Evolutionary conservation across 2,888 invertebrate species (phyloP), one percentile per base, ranked within the genome.

Genomic region (Agrenia bidenticulata): DNA sequence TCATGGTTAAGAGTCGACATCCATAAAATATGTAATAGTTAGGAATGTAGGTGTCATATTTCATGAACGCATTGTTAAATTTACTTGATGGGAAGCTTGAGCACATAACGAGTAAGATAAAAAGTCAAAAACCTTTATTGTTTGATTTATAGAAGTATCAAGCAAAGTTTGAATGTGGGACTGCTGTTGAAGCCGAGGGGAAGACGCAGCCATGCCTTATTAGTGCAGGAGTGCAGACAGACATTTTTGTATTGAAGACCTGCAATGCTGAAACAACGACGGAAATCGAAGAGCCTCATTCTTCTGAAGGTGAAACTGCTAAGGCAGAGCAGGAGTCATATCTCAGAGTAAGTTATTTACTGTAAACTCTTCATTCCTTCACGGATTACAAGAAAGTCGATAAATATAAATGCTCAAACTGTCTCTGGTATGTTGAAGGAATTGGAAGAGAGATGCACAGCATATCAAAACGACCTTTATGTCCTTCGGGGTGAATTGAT

Each of bases 401-500:
- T 15, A 5, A 45, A 19, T 45, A 11, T 5, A 45, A 17, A 45
- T 15, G 5, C 19, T 45, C 4, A 11, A 39, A 19, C 15, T 45
- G 45, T 5, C 15, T 32, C 32, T 45, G 45, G 45, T 45, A 45
- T 45, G 27, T 21, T 15, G 24, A 26, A 73, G 73, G 76, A 76
- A 54, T 58, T 76, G 63, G 74, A 76, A 56, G 74, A 76, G 51
- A 68, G 74, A 32, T 76, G 76, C 51, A 61, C 54, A 26, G 72
- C 73, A 21, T 76, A 76, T 61, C 76, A 76, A 62, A 73, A 72
- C 57, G 76, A 76, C 55, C 61, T 76, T 19, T 74, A 70, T 56
- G 61, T 69, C 37, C 64, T 76, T 7, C 67, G 74, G 23, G 73
- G 67, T 45, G 74, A 76, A 65, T 61, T 76, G 54, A 67, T 76